Conservation (phyloP, 2,888 invertebrate genomes). For the Eueremaeus valkanovi region DNA sequence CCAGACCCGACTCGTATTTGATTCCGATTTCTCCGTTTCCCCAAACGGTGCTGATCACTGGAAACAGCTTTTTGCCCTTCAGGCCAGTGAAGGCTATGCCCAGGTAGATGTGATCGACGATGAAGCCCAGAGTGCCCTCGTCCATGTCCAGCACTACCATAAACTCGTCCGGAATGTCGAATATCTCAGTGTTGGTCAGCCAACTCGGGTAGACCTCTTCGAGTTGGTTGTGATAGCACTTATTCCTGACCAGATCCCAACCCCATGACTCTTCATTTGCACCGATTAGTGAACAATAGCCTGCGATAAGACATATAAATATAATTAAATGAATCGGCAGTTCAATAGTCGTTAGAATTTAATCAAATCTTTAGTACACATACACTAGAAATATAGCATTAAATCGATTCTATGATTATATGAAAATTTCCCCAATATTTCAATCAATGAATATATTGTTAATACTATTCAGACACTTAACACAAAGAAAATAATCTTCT, state of each 20-base stretch:
- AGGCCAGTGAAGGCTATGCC: constrained; percentile 37
- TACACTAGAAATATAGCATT: no score
- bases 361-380: no score
- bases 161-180: constrained; percentile 39
- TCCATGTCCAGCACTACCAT: constrained; percentile 40
- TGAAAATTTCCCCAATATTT: no score
- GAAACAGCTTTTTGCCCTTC: constrained; percentile 38
- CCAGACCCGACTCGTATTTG: constrained; percentile 22
- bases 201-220: constrained; percentile 35
- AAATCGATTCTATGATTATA: no score
- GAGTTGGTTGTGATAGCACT: constrained; percentile 35
- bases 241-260: constrained; percentile 37
- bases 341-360: no score
- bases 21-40: constrained; percentile 40
- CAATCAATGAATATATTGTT: no score
- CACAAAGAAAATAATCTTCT: no score
- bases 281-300: constrained; percentile 39
- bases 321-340: no score
- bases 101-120: constrained; percentile 34
- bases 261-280: constrained; percentile 37
- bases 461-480: no score
- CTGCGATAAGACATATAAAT: not conserved
- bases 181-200: constrained; percentile 28
- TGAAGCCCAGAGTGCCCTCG: constrained; percentile 37
- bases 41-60: constrained; percentile 38